Evolutionary conservation across 2,797 vertebrate genomes (phyloP).

Genomic region (Nyctibius grandis): DNA sequence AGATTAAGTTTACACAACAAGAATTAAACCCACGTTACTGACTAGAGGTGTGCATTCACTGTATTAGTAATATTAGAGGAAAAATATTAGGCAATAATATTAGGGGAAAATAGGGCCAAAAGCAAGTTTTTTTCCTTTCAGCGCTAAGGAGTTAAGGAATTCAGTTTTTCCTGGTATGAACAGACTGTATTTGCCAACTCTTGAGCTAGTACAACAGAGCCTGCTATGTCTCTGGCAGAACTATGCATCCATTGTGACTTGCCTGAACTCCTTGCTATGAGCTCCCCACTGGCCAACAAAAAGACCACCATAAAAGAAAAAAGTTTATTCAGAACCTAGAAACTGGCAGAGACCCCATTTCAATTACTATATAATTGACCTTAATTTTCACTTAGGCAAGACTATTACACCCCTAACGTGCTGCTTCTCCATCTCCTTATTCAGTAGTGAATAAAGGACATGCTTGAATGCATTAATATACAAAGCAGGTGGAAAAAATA

Average conservation of each 20-base stretch:
- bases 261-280: slow-evolving; percentile 12
- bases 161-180: background rate
- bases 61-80: background rate
- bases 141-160: background rate
- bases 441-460: background rate
- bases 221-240: slow-evolving; percentile 44
- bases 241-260: slow-evolving; percentile 33
- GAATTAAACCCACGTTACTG: background rate
- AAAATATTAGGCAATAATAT: background rate
- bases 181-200: slow-evolving; percentile 6
- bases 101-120: background rate
- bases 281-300: background rate
- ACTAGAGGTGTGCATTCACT: background rate
- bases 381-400: slow-evolving; percentile 20
- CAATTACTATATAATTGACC: slow-evolving; percentile 52
- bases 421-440: slow-evolving; percentile 10
- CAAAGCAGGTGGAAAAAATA: background rate
- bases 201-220: slow-evolving; percentile 25
- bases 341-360: slow-evolving; percentile 35
- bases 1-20: background rate
- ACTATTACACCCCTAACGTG: background rate
- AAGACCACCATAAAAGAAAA: slow-evolving; percentile 15
- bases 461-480: background rate
- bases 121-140: background rate
- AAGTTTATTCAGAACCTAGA: slow-evolving; percentile 17